These are phyloP conservation scores for Muscicapa comitata DNA, from an alignment of 2,797 vertebrate genomes.

Conservation along the genomic window DNA sequence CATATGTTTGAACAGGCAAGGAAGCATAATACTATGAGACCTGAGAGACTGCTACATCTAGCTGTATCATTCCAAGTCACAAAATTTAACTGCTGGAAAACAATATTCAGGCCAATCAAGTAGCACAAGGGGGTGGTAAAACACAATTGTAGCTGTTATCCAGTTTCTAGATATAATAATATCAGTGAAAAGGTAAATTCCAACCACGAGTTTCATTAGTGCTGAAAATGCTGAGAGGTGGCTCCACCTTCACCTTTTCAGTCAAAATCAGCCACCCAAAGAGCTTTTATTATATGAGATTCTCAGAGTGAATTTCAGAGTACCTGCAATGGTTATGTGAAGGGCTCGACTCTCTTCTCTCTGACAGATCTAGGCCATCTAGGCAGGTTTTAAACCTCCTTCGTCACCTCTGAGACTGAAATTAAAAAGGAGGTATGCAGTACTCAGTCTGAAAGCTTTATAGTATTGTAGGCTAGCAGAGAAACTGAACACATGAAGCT, in stretches of 20 bases:
- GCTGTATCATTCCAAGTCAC: not conserved
- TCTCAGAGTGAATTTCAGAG: constrained; percentile 27
- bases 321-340: not conserved
- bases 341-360: not conserved
- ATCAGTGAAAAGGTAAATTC: not conserved
- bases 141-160: not conserved
- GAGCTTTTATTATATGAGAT: constrained; percentile 21
- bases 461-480: not conserved
- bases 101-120: constrained; percentile 2
- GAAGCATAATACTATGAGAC: not conserved
- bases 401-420: constrained; percentile 20
- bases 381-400: constrained; percentile 39
- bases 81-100: constrained; percentile 29
- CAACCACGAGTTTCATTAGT: not conserved
- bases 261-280: constrained; percentile 23
- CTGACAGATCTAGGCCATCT: constrained; percentile 62
- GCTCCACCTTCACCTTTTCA: constrained; percentile 22
- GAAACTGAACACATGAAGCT: not conserved
- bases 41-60: not conserved
- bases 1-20: not conserved
- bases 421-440: not conserved
- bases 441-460: constrained; percentile 5
- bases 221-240: not conserved
- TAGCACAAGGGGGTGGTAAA: constrained; percentile 8
- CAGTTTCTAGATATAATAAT: not conserved